Percentiles rank a stretch among this genome's conserved stretches.
Evolutionary conservation across 2,797 vertebrate genomes (phyloP).

Genomic region (Pteropus rufus): DNA sequence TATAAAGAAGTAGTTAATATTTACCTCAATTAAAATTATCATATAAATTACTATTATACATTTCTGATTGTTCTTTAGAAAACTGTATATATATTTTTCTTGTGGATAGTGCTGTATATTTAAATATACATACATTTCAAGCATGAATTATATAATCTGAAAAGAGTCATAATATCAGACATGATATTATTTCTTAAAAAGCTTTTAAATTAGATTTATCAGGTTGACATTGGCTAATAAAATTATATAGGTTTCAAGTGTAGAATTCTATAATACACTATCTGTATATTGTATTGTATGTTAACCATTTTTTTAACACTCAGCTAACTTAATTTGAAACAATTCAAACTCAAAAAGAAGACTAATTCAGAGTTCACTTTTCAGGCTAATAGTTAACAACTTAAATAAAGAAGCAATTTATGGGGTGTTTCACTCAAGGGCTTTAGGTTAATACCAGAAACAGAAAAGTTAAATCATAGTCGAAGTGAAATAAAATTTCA

Average conservation of each 20-base stretch:
- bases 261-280: too few relatives aligned
- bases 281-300: too few relatives aligned
- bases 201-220: too few relatives aligned
- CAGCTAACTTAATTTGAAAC: conserved; percentile 2
- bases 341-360: conserved; percentile 60
- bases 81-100: neutral
- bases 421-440: conserved; percentile 37
- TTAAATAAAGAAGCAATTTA: conserved; percentile 54
- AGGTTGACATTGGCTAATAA: too few relatives aligned
- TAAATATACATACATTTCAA: neutral
- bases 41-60: neutral
- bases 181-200: neutral
- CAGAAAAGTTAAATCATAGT: neutral
- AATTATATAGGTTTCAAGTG: too few relatives aligned
- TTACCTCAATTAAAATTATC: conserved; percentile 8
- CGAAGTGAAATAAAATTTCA: conserved; percentile 25
- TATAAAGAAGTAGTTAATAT: neutral
- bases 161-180: neutral
- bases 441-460: conserved; percentile 48
- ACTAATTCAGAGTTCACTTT: conserved; percentile 50
- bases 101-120: neutral
- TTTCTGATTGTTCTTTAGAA: neutral
- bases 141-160: neutral
- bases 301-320: neutral
- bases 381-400: conserved; percentile 49